Percentiles rank a stretch among this genome's conserved stretches.
Evolutionary conservation across 2,888 invertebrate genomes (phyloP).

Genomic region (Oscheius sp.): DNA sequence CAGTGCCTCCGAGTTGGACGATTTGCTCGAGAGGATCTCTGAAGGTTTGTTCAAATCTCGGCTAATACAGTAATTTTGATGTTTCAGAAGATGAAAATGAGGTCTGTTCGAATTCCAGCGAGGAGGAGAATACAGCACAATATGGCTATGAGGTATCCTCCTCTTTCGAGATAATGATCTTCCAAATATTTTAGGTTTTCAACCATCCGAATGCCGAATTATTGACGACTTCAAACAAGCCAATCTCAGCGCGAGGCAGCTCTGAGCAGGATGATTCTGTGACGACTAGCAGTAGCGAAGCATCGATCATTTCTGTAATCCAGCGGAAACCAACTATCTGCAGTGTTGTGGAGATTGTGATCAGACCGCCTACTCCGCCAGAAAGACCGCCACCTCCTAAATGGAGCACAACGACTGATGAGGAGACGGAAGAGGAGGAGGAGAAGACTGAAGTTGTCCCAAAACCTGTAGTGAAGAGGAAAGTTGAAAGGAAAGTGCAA

Average conservation of each 20-base stretch:
- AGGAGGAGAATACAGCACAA: not conserved
- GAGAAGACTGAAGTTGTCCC: not conserved
- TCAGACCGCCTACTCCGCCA: constrained; percentile 24
- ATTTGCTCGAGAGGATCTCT: constrained; percentile 7
- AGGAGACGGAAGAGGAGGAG: not conserved
- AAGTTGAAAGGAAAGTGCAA: not conserved
- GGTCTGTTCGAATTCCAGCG: not conserved
- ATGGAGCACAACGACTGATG: not conserved
- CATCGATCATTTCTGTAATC: constrained; percentile 4
- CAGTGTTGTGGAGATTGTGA: not conserved
- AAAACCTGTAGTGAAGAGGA: not conserved
- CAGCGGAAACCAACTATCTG: not conserved
- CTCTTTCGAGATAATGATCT: too few relatives aligned
- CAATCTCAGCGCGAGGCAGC: not conserved
- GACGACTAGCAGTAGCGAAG: not conserved
- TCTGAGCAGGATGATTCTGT: too few relatives aligned
- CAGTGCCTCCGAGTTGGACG: constrained; percentile 16
- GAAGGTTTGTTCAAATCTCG: not conserved
- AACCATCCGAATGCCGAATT: too few relatives aligned
- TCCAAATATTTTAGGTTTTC: too few relatives aligned
- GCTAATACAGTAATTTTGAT: not conserved
- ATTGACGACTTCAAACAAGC: too few relatives aligned
- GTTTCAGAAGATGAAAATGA: constrained; percentile 4
- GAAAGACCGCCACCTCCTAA: constrained; percentile 15
- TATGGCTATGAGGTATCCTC: not conserved